phyloP scores from a whole-genome alignment of 2,113 vertebrate genomes.

The Chinchilla lanigera region DNA sequence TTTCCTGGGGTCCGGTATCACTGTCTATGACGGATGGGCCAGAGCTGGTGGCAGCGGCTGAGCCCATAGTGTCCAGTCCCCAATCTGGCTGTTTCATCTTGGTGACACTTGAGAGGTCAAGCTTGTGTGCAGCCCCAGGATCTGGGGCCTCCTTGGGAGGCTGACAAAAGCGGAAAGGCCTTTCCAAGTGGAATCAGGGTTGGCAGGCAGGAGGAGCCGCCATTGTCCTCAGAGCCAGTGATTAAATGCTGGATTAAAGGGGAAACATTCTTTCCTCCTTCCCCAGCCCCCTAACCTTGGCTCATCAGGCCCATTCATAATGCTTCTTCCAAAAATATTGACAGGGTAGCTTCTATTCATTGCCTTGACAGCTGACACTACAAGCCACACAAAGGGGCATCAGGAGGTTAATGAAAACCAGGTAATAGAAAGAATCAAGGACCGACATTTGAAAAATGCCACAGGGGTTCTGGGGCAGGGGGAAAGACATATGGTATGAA shows the following conservation, averaged over 20 bases:
- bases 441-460: conserved; percentile 71
- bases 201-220: conserved; percentile 74
- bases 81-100: conserved; percentile 70
- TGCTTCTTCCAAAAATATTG: conserved; percentile 80
- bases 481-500: conserved; percentile 71
- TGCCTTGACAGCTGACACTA: conserved; percentile 67
- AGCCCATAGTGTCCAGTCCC: not conserved
- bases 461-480: conserved; percentile 53
- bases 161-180: conserved; percentile 75
- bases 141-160: conserved; percentile 49
- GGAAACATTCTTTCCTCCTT: conserved; percentile 66
- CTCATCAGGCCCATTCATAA: conserved; percentile 80
- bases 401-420: conserved; percentile 80
- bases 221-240: conserved; percentile 75
- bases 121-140: conserved; percentile 70
- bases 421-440: conserved; percentile 78
- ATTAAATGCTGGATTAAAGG: conserved; percentile 80
- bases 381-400: conserved; percentile 76
- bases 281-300: not conserved
- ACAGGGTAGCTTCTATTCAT: conserved; percentile 74
- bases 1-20: not conserved
- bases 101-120: conserved; percentile 64
- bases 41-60: not conserved
- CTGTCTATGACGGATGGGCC: not conserved
- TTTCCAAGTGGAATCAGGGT: conserved; percentile 74